Base-by-base conservation (phyloP, 2,113 vertebrate species). In the Oncorhynchus nerka region DNA sequence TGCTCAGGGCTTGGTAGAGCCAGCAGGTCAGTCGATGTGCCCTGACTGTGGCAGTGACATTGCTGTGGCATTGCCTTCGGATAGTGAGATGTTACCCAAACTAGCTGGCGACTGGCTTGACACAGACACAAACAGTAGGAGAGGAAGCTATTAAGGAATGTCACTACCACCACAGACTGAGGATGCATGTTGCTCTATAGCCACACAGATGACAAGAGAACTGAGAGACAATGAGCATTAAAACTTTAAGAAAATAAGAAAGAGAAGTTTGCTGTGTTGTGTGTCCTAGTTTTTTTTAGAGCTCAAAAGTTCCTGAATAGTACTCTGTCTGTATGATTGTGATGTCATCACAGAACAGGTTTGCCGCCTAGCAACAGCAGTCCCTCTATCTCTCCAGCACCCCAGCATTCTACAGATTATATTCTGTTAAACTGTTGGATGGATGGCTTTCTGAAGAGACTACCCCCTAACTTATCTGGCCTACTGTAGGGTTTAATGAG, bases 381-480 rank as follows among this genome's bases (percentile, higher is more conserved):
- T 24, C 51, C 16, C 13, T 26, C 24, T 28, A 2, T 62, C 55
- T 70, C 74, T 59, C 62, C 66, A 67, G 12, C 72, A 59, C 34
- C 2, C 49, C 45, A 26, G n/a, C 64, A 39, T 30, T 57, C 51
- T 48, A 67, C 69, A 24, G 28, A 68, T 69, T 66, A 55, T 65
- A 57, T 15, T 49, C 67, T 13, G 45, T 55, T 48, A 30, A 34
- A 64, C 28, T 71, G 67, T 49, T 59, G 48, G 20, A 3, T 5
- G 30, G 28, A 66, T 59, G 48, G 30, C 66, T 11, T 66, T 73
- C 48, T 74, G 19, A 76, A 16, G 24, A 34, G 69, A 74, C 22
- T 22, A 24, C 22, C 51, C 28, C 45, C 69, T 19, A 22, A 2
- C 48, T 11, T 5, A 20, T 49, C n/a, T 34, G 16, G 51, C 39